A percentile compares a stretch with the other conserved stretches of the same genome.
These are phyloP conservation scores for Neria commutata DNA, from an alignment of 2,888 invertebrate species.

Conservation along the genomic window DNA sequence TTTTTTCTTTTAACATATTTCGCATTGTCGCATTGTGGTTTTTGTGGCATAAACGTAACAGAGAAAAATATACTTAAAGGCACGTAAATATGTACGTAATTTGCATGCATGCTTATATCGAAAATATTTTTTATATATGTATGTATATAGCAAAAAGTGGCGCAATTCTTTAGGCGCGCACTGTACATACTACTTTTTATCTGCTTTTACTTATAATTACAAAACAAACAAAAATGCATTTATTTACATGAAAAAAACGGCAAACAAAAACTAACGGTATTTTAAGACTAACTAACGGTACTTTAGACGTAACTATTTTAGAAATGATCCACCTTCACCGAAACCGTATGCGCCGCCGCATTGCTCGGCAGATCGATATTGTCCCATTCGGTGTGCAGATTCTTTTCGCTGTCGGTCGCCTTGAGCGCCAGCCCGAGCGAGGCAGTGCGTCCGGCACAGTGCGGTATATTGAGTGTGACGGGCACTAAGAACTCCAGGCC, in stretches of 20 bases:
- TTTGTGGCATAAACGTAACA: no score
- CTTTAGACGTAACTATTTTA: slow-evolving; percentile 55
- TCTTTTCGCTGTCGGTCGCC: slow-evolving; percentile 82
- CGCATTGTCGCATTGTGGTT: background rate
- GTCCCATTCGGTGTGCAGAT: slow-evolving; percentile 84
- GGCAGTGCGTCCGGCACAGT: slow-evolving; percentile 79
- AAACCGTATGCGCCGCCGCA: slow-evolving; percentile 83
- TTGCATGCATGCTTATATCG: background rate
- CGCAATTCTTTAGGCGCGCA: no score
- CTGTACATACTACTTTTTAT: no score
- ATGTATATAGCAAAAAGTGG: no score
- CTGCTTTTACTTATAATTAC: background rate
- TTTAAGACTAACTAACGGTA: background rate
- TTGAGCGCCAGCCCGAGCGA: slow-evolving; percentile 79
- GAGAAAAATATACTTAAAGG: slow-evolving; percentile 8
- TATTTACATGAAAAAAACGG: background rate
- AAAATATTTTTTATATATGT: slow-evolving; percentile 14
- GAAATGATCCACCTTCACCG: slow-evolving; percentile 91
- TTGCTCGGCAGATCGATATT: slow-evolving; percentile 84
- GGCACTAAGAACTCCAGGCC: slow-evolving; percentile 87
- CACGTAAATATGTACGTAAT: background rate
- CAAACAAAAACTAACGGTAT: background rate
- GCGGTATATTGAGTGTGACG: slow-evolving; percentile 90
- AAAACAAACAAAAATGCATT: background rate
- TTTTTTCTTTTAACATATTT: background rate